Base-by-base conservation (phyloP, 2,113 vertebrate genomes). In the Bettongia penicillata region DNA sequence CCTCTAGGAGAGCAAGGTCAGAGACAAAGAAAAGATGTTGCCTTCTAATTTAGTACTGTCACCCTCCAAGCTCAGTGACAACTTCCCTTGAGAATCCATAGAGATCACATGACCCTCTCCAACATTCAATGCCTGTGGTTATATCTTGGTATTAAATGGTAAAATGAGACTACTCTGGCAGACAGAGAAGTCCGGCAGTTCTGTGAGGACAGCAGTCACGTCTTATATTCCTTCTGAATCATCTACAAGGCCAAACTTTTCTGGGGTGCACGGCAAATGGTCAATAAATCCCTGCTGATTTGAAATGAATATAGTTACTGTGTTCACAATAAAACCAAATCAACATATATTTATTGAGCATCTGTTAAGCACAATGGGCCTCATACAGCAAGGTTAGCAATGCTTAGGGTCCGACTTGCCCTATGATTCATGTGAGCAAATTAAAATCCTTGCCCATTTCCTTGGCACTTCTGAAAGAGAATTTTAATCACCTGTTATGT, bases 1-100 rank as follows among this genome's bases (percentile, higher is more conserved):
- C 61, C 24, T 91, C 90, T 68, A 51, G 55, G 94, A 37, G 91
- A 48, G 51, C 9, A 10, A 55, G 94, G 84, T 93, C 68, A 91
- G 49, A 68, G 3, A 11, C 19, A n/a, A 91, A 52, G 90, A 0
- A 1, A 47, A 55, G 61, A 52, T 37, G 28, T 53, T 90, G 50
- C 47, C 53, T 43, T 11, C 51, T 49, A 23, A 52, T 89, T 90
- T 52, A 16, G 24, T 53, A 31, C 0, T 0, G 0, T 14, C 91
- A 43, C 26, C 53, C 53, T 28, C 84, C 51, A 25, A 24, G 84
- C 47, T 7, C 93, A 90, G 53, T 84, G 0, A 68, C 89, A 53
- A 51, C n/a, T 84, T 84, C 68, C 68, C 68, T 84, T 84, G n/a
- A 43, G 68, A 84, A 16, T 84, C n/a, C 68, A 84, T 43, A n/a